A percentile compares a stretch with the other conserved stretches of the same genome.
Evolutionary conservation across 2,888 invertebrate species (phyloP).

Genomic region (Synanthedon andrenaeformis): DNA sequence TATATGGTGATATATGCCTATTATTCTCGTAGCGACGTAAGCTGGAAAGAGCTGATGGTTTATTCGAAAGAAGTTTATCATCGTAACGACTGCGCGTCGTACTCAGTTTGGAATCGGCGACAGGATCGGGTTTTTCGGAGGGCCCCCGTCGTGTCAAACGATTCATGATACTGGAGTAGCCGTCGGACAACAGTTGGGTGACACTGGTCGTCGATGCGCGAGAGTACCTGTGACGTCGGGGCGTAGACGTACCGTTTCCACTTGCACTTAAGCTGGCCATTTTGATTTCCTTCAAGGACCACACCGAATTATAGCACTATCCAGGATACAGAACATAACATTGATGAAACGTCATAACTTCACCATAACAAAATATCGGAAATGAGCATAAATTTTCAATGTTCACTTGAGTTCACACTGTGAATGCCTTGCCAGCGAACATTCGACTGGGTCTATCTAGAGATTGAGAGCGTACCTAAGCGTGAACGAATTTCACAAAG

Average conservation of each 20-base stretch:
- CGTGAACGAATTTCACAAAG: constrained; percentile 62
- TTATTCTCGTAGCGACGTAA: constrained; percentile 58
- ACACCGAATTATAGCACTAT: constrained; percentile 17
- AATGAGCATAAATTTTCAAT: constrained; percentile 1
- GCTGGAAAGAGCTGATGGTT: constrained; percentile 43
- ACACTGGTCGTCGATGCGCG: constrained; percentile 85
- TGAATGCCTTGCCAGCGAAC: constrained; percentile 36
- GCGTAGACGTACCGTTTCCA: constrained; percentile 54
- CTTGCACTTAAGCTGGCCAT: constrained; percentile 52
- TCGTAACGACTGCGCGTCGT: constrained; percentile 48
- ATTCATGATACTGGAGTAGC: constrained; percentile 87
- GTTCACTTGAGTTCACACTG: constrained; percentile 20
- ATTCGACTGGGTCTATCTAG: constrained; percentile 51
- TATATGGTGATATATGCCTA: constrained; percentile 52
- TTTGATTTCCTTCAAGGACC: constrained; percentile 8
- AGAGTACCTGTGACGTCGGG: constrained; percentile 78
- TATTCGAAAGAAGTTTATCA: constrained; percentile 46
- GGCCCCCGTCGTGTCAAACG: constrained; percentile 83
- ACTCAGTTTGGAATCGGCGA: constrained; percentile 39
- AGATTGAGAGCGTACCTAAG: constrained; percentile 58
- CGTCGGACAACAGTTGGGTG: constrained; percentile 86
- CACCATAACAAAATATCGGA: constrained; percentile 13
- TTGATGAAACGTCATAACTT: constrained; percentile 44
- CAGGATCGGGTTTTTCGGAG: constrained; percentile 73
- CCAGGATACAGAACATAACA: constrained; percentile 50